Evolutionary conservation across 2,888 invertebrate genomes (phyloP).

Genomic region (Nomada fabriciana): DNA sequence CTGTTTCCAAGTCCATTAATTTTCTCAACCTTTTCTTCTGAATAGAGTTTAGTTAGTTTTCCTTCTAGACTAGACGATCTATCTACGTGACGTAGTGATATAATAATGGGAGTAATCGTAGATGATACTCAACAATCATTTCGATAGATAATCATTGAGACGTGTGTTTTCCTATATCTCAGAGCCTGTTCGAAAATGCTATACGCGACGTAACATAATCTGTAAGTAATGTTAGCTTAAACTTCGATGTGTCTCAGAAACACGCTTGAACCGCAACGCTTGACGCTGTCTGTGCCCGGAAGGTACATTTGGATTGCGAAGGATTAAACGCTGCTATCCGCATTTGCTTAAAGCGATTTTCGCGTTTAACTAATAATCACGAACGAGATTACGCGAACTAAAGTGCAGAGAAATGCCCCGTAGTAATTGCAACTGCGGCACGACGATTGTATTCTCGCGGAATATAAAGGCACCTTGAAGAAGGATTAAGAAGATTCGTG

Average conservation of each 20-base stretch:
- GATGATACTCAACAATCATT: not conserved
- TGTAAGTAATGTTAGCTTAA: constrained; percentile 16
- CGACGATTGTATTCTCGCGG: not conserved
- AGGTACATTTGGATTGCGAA: constrained; percentile 21
- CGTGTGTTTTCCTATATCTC: not conserved
- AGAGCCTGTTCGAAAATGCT: not conserved
- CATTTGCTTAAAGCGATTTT: constrained; percentile 26
- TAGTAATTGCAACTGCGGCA: constrained; percentile 17
- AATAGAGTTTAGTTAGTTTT: not conserved
- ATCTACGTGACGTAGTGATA: no score
- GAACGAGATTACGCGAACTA: constrained; percentile 16
- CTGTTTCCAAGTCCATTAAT: not conserved
- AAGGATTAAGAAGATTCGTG: constrained; percentile 10
- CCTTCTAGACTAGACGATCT: no score
- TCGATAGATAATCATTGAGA: not conserved
- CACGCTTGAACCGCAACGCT: constrained; percentile 5
- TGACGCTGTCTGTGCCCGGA: constrained; percentile 14
- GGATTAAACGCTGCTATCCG: constrained; percentile 23
- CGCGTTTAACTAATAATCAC: constrained; percentile 32
- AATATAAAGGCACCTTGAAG: not conserved
- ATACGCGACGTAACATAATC: not conserved
- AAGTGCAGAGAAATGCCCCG: constrained; percentile 18
- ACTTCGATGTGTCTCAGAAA: constrained; percentile 5
- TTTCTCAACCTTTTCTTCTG: not conserved
- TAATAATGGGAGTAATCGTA: no score